These are phyloP conservation scores for Drosophila paulistorum DNA, from an alignment of 1,140 invertebrate species.

Conservation along the genomic window DNA sequence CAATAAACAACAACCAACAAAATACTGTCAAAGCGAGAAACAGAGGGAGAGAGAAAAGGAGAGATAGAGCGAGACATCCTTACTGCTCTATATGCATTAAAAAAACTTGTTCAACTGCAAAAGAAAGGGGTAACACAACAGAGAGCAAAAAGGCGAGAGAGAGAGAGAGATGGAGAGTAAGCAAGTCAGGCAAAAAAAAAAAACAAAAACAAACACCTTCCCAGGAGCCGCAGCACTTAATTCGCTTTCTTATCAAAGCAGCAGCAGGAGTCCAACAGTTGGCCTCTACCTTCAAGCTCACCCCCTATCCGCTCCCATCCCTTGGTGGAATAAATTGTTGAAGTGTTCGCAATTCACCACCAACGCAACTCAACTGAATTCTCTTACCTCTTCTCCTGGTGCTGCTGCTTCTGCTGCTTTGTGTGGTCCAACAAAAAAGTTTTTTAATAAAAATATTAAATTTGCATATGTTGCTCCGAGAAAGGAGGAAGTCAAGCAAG, in stretches of 20 bases:
- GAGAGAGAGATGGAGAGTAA: neutral
- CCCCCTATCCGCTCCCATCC: neutral
- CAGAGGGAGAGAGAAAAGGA: no score
- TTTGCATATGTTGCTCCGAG: constrained; percentile 45
- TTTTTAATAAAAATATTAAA: constrained; percentile 58
- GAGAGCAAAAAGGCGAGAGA: neutral
- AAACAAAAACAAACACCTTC: constrained; percentile 1
- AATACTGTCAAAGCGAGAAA: neutral
- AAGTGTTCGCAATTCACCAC: constrained; percentile 15
- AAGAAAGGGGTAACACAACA: neutral
- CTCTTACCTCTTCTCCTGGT: neutral
- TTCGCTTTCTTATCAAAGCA: constrained; percentile 39
- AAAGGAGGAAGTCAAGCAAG: constrained; percentile 16
- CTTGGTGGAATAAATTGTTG: neutral
- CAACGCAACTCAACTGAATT: constrained; percentile 8
- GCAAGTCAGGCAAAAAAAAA: no score
- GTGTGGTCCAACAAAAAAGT: constrained; percentile 35
- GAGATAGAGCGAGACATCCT: neutral
- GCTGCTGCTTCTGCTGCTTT: constrained; percentile 19
- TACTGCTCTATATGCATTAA: neutral
- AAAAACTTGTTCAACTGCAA: constrained; percentile 1
- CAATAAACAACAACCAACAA: constrained; percentile 7
- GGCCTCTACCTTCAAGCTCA: neutral
- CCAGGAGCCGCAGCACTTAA: constrained; percentile 34
- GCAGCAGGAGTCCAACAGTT: constrained; percentile 8